phyloP scores from a whole-genome alignment of 2,113 vertebrate species.

The Corythaeola cristata region DNA sequence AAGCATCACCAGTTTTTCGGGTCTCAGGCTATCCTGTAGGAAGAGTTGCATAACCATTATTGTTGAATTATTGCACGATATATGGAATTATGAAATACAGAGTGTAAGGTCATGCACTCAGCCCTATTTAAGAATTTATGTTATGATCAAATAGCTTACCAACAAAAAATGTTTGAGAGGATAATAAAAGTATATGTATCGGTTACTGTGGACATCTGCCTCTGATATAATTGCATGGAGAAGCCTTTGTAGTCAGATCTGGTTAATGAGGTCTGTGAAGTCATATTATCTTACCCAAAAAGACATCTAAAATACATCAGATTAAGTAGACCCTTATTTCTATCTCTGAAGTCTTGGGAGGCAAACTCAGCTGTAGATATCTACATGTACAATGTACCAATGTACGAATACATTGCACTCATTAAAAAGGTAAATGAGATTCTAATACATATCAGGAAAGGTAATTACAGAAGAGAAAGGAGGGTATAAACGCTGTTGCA shows the following conservation, averaged over 20 bases:
- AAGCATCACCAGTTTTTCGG: background rate
- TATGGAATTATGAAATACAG: conserved; percentile 19
- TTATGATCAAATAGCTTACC: background rate
- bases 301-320: background rate
- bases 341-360: background rate
- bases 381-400: background rate
- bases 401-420: background rate
- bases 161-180: conserved; percentile 1
- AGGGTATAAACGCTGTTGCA: background rate
- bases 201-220: background rate
- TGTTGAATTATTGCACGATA: background rate
- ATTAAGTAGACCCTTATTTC: background rate
- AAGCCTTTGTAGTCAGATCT: background rate
- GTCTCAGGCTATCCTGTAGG: background rate
- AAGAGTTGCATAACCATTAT: background rate
- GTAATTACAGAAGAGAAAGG: background rate
- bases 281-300: background rate
- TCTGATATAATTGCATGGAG: background rate
- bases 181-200: background rate
- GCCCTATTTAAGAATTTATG: conserved; percentile 47
- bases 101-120: conserved; percentile 23
- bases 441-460: background rate
- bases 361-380: background rate
- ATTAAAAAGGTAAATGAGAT: background rate
- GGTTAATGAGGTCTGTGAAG: background rate